Evolutionary conservation across 2,113 vertebrate genomes (phyloP).

Genomic region (Mustela nigripes): DNA sequence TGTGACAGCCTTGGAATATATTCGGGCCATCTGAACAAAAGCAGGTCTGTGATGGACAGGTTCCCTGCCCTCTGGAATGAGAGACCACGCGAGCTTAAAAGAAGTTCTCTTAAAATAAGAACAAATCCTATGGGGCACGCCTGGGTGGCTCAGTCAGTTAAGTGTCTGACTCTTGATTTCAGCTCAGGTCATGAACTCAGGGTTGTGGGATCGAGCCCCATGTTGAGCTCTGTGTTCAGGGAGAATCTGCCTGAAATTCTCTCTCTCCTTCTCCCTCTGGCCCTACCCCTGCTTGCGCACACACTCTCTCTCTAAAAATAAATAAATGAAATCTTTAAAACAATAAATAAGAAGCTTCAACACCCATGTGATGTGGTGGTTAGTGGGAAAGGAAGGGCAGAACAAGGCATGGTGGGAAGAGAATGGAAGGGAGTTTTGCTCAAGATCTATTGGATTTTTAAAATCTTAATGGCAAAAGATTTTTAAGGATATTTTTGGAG

Average conservation of each 20-base stretch:
- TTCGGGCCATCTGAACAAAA: background rate
- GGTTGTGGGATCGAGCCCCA: background rate
- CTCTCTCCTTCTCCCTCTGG: background rate
- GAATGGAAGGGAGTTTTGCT: background rate
- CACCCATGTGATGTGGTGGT: background rate
- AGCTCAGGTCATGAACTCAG: background rate
- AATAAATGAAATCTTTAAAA: background rate
- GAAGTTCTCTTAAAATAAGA: background rate
- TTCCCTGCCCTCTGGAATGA: background rate
- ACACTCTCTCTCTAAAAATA: background rate
- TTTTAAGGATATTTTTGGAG: background rate
- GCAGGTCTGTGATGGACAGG: background rate
- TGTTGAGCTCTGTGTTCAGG: background rate
- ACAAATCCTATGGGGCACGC: background rate
- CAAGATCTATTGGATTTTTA: background rate
- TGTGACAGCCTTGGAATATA: background rate
- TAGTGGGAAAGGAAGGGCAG: background rate
- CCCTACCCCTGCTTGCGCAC: background rate
- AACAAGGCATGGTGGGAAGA: background rate
- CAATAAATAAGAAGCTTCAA: background rate
- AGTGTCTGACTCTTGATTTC: background rate
- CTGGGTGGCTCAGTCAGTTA: background rate
- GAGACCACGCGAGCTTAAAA: background rate
- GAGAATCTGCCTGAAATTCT: background rate
- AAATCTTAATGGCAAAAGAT: background rate